phyloP scores from a whole-genome alignment of 1,140 invertebrate species.

The Aphelinus certus region DNA sequence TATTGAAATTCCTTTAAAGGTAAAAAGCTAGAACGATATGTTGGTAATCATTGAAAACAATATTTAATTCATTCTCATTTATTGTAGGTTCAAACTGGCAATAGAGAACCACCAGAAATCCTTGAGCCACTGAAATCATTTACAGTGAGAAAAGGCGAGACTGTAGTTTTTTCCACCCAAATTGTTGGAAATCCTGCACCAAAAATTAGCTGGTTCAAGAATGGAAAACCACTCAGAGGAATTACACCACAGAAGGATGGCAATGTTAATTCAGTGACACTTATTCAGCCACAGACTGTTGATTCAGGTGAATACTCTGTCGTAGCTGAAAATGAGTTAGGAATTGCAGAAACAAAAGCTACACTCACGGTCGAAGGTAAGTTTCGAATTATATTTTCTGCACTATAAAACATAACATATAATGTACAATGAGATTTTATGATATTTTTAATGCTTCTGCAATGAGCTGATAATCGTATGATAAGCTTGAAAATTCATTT shows the following conservation, averaged over 20 bases:
- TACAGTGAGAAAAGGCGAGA: conserved; percentile 81
- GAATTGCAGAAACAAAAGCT: conserved; percentile 78
- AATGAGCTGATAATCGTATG: no score
- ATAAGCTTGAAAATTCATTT: no score
- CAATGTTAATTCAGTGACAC: conserved; percentile 74
- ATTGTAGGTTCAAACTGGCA: conserved; percentile 71
- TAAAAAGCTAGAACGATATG: conserved; percentile 48
- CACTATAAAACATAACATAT: no score
- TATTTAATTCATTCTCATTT: conserved; percentile 5
- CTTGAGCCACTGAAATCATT: conserved; percentile 80
- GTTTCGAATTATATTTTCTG: background rate
- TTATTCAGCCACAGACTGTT: conserved; percentile 72
- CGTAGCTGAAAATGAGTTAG: conserved; percentile 81
- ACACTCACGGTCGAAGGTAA: conserved; percentile 84
- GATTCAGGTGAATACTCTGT: conserved; percentile 84
- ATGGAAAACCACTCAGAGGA: conserved; percentile 74
- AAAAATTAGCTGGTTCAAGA: conserved; percentile 81
- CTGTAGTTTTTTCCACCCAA: conserved; percentile 77
- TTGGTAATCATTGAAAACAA: no score
- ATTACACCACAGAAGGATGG: conserved; percentile 72
- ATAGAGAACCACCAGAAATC: conserved; percentile 81
- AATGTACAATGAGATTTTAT: no score
- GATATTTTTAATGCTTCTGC: no score
- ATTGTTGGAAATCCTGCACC: conserved; percentile 85
- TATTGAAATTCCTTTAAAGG: conserved; percentile 83